Evolutionary conservation across 1,140 invertebrate genomes (phyloP), one percentile per base, ranked within the genome.

Genomic region (Phthorimaea operculella): DNA sequence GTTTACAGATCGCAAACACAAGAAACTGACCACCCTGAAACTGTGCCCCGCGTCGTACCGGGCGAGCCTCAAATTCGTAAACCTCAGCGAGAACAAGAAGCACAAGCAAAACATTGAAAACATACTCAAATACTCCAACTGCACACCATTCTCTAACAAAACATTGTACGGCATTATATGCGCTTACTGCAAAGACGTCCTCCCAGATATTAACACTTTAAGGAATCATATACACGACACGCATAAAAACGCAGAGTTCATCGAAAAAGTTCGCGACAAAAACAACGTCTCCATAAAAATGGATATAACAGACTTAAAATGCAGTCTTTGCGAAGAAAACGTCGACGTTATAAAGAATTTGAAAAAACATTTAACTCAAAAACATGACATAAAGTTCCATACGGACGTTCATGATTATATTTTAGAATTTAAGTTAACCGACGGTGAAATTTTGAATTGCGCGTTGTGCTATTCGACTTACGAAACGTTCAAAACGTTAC

Each of bases 401-500:
- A 50, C 67, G 0, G 78, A 79, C 34, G 52, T 79, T 0, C 67
- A 75, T 12, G 77, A 83, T 47, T 80, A 79, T 50, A 72, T 83
- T 0, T 36, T 82, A 34, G 78, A 81, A 39, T 82, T 83, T 21
- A 83, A 82, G 59, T 11, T 83, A 4, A 72, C 70, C 0, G 67
- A 66, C 3, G 56, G 33, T 0, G 74, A 78, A 5, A 62, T 76
- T 5, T 44, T 76, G 0, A 74, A 78, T 33, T 83, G 80, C 36
- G 80, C 72, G 0, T 33, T 79, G 0, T 83, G 80, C 36, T 58
- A 72, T 56, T 81, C 74, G 0, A 76, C 65, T 0, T 83, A 70
- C 45, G 79, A 80, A 33, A 81, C 78, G 0, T 83, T 83, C 49
- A 83, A 83, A 66, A 82, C 74, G 70, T 36, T 83, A 0, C 33